phyloP scores from a whole-genome alignment of 92 coral and sea anemone species.

The Siderastrea siderea region DNA sequence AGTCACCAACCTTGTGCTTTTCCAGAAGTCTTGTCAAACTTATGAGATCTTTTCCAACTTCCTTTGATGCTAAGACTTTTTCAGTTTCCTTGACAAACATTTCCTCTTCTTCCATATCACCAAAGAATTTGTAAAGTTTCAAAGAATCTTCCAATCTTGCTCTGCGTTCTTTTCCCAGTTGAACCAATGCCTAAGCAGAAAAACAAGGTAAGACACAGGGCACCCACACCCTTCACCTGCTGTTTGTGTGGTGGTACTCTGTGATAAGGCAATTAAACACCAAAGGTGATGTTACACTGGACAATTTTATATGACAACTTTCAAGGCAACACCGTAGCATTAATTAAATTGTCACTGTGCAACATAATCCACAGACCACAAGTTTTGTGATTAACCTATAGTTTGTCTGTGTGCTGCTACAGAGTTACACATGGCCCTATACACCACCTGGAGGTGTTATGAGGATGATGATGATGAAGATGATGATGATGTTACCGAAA shows the following conservation, averaged over 20 bases:
- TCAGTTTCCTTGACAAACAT: slow-evolving; percentile 93
- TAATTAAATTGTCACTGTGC: too few species aligned
- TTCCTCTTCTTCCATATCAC: slow-evolving; percentile 95
- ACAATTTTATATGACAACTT: too few species aligned
- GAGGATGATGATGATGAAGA: too few species aligned
- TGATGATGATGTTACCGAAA: too few species aligned
- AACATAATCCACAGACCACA: too few species aligned
- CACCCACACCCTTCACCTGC: too few species aligned
- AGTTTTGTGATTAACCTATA: too few species aligned
- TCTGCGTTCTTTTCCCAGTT: slow-evolving; percentile 84
- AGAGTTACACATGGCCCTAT: too few species aligned
- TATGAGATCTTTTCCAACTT: slow-evolving; percentile 92
- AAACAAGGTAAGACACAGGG: background rate
- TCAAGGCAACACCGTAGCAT: too few species aligned
- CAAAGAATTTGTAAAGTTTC: slow-evolving; percentile 89
- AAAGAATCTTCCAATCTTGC: slow-evolving; percentile 93
- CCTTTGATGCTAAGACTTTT: slow-evolving; percentile 88
- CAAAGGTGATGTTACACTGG: too few species aligned
- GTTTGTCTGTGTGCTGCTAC: too few species aligned
- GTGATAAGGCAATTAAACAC: background rate
- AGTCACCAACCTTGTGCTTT: slow-evolving; percentile 84
- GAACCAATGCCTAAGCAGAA: slow-evolving; percentile 75
- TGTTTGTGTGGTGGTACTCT: background rate
- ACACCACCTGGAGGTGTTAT: too few species aligned
- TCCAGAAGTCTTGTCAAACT: slow-evolving; percentile 94